phyloP scores from a whole-genome alignment of 2,797 vertebrate genomes.

The Pogonophryne albipinna region DNA sequence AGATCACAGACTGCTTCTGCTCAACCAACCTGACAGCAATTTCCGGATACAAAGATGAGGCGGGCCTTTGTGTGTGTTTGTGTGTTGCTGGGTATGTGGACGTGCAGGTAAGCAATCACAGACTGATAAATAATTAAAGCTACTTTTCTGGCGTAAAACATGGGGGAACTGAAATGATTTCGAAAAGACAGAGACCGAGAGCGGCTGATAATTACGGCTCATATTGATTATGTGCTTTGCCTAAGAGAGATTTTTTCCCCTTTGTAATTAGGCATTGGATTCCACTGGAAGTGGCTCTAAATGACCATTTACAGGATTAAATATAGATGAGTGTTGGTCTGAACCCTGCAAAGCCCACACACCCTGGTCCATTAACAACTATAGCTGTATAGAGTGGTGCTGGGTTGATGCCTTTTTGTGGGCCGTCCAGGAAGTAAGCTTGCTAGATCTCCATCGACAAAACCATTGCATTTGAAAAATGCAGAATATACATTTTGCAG shows the following conservation, averaged over 20 bases:
- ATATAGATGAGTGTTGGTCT: constrained; percentile 70
- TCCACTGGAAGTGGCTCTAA: constrained; percentile 64
- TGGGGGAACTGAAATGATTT: constrained; percentile 41
- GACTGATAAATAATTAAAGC: constrained; percentile 63
- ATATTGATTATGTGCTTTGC: constrained; percentile 67
- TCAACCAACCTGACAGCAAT: constrained; percentile 54
- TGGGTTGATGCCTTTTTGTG: too few species aligned
- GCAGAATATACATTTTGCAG: too few species aligned
- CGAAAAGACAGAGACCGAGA: constrained; percentile 26
- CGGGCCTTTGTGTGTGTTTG: constrained; percentile 7
- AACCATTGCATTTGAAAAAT: too few species aligned
- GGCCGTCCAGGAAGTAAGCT: too few species aligned
- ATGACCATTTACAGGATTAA: constrained; percentile 72
- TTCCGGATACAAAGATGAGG: constrained; percentile 55
- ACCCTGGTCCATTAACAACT: constrained; percentile 64
- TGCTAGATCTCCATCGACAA: too few species aligned
- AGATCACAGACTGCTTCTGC: constrained; percentile 46
- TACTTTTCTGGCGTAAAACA: constrained; percentile 47
- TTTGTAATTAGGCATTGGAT: constrained; percentile 67
- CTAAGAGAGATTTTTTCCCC: constrained; percentile 33
- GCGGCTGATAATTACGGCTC: constrained; percentile 58
- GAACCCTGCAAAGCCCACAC: constrained; percentile 9
- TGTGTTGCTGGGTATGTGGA: constrained; percentile 8
- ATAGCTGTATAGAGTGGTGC: constrained; percentile 6
- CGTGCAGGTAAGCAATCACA: constrained; percentile 32